Evolutionary conservation across 2,113 vertebrate species (phyloP).

Genomic region (Noturus placidus): DNA sequence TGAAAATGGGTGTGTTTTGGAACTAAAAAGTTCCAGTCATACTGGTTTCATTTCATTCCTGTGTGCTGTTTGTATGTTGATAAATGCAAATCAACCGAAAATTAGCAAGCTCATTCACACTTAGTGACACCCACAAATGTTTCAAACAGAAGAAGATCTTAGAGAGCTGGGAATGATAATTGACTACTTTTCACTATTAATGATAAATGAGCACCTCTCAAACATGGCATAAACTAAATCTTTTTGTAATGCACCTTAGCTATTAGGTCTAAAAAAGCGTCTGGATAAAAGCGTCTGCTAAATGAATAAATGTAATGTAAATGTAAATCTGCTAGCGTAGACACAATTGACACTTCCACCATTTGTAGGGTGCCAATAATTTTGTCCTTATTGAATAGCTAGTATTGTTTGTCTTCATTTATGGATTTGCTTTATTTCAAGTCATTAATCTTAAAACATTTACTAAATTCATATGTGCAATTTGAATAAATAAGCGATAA

Average conservation of each 20-base stretch:
- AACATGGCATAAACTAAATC: neutral
- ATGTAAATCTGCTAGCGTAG: accelerated
- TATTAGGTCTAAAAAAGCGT: no score
- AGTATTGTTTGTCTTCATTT: neutral
- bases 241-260: neutral
- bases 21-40: neutral
- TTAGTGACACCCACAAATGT: neutral
- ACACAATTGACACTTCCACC: neutral
- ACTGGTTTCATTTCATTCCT: neutral
- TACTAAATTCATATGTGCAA: neutral
- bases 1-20: neutral
- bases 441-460: neutral
- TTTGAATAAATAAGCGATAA: neutral
- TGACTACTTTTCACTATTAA: neutral
- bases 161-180: neutral
- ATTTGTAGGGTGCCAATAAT: neutral
- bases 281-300: no score
- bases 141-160: neutral
- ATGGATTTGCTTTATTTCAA: neutral
- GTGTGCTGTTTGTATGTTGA: neutral
- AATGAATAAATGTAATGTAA: no score
- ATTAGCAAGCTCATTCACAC: neutral
- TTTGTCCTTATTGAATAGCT: neutral
- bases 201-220: neutral
- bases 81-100: neutral